Evolutionary conservation across 2,797 vertebrate genomes (phyloP).

Genomic region (Periparus ater): DNA sequence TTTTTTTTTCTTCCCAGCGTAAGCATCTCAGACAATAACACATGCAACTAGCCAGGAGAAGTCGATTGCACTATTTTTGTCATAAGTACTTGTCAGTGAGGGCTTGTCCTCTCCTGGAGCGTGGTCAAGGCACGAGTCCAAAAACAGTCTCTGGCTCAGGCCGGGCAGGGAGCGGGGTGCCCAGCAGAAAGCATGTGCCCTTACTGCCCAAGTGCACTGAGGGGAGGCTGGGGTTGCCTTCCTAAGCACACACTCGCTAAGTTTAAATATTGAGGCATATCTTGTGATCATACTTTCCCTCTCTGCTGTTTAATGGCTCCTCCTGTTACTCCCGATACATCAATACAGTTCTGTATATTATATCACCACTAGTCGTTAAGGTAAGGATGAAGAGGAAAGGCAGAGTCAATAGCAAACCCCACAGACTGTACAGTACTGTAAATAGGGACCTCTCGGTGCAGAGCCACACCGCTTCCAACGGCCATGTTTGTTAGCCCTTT

Average conservation of each 20-base stretch:
- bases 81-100: constrained; percentile 39
- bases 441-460: constrained; percentile 72
- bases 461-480: constrained; percentile 71
- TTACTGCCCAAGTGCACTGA: neutral
- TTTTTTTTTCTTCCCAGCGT: neutral
- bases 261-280: constrained; percentile 65
- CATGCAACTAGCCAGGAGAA: constrained; percentile 37
- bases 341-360: constrained; percentile 71
- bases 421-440: constrained; percentile 71
- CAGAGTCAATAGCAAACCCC: constrained; percentile 67
- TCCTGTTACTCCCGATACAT: constrained; percentile 77
- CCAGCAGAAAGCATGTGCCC: constrained; percentile 17
- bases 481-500: constrained; percentile 80
- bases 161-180: constrained; percentile 8
- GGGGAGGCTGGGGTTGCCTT: constrained; percentile 25
- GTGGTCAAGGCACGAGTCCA: constrained; percentile 57
- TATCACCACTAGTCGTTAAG: constrained; percentile 74
- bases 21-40: constrained; percentile 19
- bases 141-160: neutral
- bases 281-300: constrained; percentile 60
- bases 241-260: constrained; percentile 33
- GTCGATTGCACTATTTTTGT: constrained; percentile 49
- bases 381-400: constrained; percentile 73
- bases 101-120: constrained; percentile 39
- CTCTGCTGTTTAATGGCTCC: constrained; percentile 71